Evolutionary conservation across 1,140 invertebrate species (phyloP).

Genomic region (Agrilus planipennis): DNA sequence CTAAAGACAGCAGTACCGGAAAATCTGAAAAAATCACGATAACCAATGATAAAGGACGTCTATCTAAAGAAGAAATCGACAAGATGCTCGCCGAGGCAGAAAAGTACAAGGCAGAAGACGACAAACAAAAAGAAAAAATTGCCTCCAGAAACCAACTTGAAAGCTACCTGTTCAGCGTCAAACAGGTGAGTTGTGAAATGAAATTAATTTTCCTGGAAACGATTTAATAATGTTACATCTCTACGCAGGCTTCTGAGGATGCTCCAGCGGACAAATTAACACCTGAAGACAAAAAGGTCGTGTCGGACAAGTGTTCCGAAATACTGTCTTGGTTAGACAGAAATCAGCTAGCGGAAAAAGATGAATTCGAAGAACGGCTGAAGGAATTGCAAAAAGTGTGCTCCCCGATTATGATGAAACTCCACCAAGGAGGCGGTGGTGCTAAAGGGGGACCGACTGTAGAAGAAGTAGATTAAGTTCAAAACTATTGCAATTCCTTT

Average conservation of each 20-base stretch:
- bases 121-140: slow-evolving; percentile 52
- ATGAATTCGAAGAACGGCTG: slow-evolving; percentile 62
- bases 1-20: slow-evolving; percentile 65
- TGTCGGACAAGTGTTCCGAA: slow-evolving; percentile 44
- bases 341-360: slow-evolving; percentile 58
- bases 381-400: slow-evolving; percentile 61
- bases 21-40: slow-evolving; percentile 71
- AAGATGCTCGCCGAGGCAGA: slow-evolving; percentile 77
- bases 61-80: slow-evolving; percentile 85
- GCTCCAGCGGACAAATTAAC: slow-evolving; percentile 48
- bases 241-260: slow-evolving; percentile 46
- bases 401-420: slow-evolving; percentile 61
- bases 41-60: slow-evolving; percentile 84
- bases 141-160: slow-evolving; percentile 70
- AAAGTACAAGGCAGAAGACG: slow-evolving; percentile 55
- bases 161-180: slow-evolving; percentile 69
- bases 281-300: slow-evolving; percentile 45
- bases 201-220: not conserved
- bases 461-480: slow-evolving; percentile 50
- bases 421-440: slow-evolving; percentile 45
- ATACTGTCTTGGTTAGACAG: slow-evolving; percentile 46
- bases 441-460: slow-evolving; percentile 44
- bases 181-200: slow-evolving; percentile 39
- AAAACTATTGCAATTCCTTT: not conserved
- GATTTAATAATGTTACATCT: not conserved